Percentiles rank a stretch among this genome's conserved stretches.
Evolutionary conservation across 2,113 vertebrate species (phyloP).

Genomic region (Cavia aperea): DNA sequence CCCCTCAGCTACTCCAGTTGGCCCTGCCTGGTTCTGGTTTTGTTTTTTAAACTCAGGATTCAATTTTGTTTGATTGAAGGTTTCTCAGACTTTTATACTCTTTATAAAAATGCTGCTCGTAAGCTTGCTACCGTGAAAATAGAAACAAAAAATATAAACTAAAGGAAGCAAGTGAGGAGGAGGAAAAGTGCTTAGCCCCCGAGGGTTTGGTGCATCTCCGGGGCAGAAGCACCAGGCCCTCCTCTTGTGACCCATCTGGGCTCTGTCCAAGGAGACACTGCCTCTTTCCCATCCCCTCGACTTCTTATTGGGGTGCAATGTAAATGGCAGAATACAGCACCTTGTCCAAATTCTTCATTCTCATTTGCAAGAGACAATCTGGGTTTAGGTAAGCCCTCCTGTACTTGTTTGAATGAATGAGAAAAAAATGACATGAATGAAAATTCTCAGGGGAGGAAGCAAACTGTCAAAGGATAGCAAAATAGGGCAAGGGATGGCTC

Average conservation of each 20-base stretch:
- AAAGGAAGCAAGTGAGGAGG: not conserved
- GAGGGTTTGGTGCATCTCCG: accelerated
- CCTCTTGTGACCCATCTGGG: accelerated
- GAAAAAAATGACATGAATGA: not conserved
- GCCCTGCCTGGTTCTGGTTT: not conserved
- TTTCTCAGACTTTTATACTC: not conserved
- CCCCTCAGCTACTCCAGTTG: accelerated
- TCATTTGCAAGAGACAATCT: not conserved
- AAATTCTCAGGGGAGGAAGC: not conserved
- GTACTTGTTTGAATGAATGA: not conserved
- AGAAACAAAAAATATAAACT: not conserved
- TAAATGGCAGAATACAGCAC: not conserved
- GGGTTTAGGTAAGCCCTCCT: not conserved
- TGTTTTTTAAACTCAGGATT: not conserved
- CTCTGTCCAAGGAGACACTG: not conserved
- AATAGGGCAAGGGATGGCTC: not conserved
- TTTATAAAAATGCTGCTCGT: not conserved
- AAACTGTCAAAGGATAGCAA: not conserved
- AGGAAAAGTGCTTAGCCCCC: accelerated
- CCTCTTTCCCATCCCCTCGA: not conserved
- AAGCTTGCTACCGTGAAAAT: not conserved
- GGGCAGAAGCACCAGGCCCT: accelerated
- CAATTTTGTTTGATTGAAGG: not conserved
- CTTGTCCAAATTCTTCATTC: accelerated
- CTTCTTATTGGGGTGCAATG: not conserved